Percentiles rank a stretch among this genome's conserved stretches.
Conservation (phyloP, 2,797 vertebrate species). For the Clarias pachynema region DNA sequence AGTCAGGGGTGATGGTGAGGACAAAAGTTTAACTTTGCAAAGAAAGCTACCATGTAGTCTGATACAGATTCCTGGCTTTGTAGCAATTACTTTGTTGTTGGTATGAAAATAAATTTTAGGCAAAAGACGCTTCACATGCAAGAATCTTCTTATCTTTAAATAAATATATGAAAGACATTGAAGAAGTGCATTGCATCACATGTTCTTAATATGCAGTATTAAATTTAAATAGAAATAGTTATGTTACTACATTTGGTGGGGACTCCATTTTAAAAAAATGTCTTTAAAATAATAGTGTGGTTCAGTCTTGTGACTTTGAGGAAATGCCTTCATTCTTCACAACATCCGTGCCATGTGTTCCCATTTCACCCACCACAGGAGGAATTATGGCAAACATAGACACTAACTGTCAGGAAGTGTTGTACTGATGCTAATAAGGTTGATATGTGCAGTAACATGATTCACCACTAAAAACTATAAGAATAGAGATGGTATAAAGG, state of each 20-base stretch:
- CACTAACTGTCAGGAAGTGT: neutral
- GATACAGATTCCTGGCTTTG: slow-evolving; percentile 34
- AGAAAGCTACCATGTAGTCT: slow-evolving; percentile 29
- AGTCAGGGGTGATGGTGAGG: slow-evolving; percentile 8
- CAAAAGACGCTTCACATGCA: neutral
- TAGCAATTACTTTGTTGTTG: slow-evolving; percentile 31
- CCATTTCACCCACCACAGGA: neutral
- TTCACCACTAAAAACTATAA: neutral
- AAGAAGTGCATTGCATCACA: neutral
- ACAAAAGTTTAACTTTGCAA: slow-evolving; percentile 14
- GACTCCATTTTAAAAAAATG: neutral
- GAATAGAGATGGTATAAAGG: neutral
- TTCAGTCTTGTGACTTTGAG: neutral
- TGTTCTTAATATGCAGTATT: neutral
- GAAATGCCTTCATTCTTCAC: neutral
- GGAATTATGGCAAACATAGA: neutral
- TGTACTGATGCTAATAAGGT: neutral
- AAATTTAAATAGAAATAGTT: neutral
- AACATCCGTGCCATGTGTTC: neutral
- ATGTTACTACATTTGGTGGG: neutral
- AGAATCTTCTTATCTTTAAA: neutral
- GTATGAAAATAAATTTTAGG: neutral
- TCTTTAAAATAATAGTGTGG: neutral
- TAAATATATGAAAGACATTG: neutral
- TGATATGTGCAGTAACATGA: neutral